Evolutionary conservation across 2,113 vertebrate species (phyloP).

Genomic region (Burhinus oedicnemus): DNA sequence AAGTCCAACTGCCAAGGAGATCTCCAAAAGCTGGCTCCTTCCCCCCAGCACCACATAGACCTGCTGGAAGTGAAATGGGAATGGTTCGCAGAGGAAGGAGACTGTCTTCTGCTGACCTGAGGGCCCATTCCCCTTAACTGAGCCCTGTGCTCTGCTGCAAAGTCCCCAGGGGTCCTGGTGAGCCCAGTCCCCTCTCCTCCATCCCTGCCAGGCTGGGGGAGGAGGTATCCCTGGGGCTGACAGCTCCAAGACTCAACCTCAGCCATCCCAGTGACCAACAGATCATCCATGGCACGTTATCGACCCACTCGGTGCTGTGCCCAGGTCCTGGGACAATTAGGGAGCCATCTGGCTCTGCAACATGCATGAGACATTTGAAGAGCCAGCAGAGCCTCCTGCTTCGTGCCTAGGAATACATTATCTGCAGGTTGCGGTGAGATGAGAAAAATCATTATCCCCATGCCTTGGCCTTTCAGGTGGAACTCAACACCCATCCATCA

Average conservation of each 20-base stretch:
- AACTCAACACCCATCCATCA: slow-evolving; percentile 1
- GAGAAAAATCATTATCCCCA: not conserved
- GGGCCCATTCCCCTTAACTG: not conserved
- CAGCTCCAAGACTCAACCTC: not conserved
- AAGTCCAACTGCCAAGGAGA: not conserved
- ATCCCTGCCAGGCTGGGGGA: not conserved
- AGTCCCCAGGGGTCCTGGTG: too few relatives aligned
- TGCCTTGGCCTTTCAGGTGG: not conserved
- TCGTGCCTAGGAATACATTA: slow-evolving; percentile 58
- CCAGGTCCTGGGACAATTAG: not conserved
- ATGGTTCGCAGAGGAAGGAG: not conserved
- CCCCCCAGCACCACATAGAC: not conserved
- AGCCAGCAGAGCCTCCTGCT: not conserved
- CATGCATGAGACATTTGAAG: not conserved
- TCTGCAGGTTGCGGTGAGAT: not conserved
- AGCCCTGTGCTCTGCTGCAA: not conserved
- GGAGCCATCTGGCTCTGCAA: not conserved
- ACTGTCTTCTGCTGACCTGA: not conserved
- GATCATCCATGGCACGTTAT: accelerated
- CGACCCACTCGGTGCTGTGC: accelerated
- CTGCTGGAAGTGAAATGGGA: not conserved
- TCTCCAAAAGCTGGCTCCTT: not conserved
- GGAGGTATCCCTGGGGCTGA: not conserved
- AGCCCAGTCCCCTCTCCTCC: not conserved
- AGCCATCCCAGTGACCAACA: not conserved